Percentiles rank a stretch among this genome's conserved stretches.
These are phyloP conservation scores for Drosophila melanogaster DNA, from an alignment of 1,140 invertebrate species.

Conservation along the genomic window Release_6_plus_ISO1_MT NT_033777.3:16685501-16686000, in stretches of 20 bases:
- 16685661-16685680: slow-evolving; percentile 82
- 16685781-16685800: slow-evolving; percentile 71
- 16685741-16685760: no score
- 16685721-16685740: slow-evolving; percentile 34
- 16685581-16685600: slow-evolving; percentile 84
- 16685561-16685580: slow-evolving; percentile 36
- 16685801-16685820: slow-evolving; percentile 85
- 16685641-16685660: slow-evolving; percentile 83
- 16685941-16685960: slow-evolving; percentile 65
- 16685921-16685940: slow-evolving; percentile 54
- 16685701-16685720: slow-evolving; percentile 57
- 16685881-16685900: slow-evolving; percentile 81
- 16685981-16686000: slow-evolving; percentile 65
- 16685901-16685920: slow-evolving; percentile 79
- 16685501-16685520: slow-evolving; percentile 70
- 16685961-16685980: slow-evolving; percentile 79
- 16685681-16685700: slow-evolving; percentile 70
- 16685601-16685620: slow-evolving; percentile 77
- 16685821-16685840: slow-evolving; percentile 85
- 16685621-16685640: slow-evolving; percentile 46
- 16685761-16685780: slow-evolving; percentile 2
- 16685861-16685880: slow-evolving; percentile 48
- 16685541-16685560: slow-evolving; percentile 20
- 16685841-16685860: slow-evolving; percentile 85
- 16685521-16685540: slow-evolving; percentile 9